Percentiles rank a stretch among this genome's conserved stretches.
Evolutionary conservation across 2,113 vertebrate species (phyloP).

Genomic region (Phrynocephalus versicolor): DNA sequence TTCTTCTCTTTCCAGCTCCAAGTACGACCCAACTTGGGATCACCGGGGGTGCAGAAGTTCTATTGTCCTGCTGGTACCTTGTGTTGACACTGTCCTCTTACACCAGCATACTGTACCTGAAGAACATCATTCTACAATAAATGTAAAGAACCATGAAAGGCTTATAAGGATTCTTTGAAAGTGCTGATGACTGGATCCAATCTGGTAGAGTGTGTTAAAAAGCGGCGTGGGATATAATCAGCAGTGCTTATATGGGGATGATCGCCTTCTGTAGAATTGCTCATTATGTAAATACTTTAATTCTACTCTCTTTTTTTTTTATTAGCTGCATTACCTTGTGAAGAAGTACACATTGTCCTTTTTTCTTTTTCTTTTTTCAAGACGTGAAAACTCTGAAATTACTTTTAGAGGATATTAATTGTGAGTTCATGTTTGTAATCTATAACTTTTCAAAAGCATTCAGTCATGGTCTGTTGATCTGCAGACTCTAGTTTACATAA

Average conservation of each 20-base stretch:
- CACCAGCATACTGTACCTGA: slow-evolving; percentile 93
- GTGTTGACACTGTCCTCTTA: slow-evolving; percentile 91
- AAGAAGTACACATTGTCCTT: slow-evolving; percentile 90
- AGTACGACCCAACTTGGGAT: slow-evolving; percentile 95
- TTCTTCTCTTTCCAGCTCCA: slow-evolving; percentile 85
- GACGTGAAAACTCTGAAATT: slow-evolving; percentile 83
- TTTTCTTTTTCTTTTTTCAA: slow-evolving; percentile 71
- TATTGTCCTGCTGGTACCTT: slow-evolving; percentile 93
- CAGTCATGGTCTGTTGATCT: slow-evolving; percentile 80
- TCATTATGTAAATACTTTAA: slow-evolving; percentile 97
- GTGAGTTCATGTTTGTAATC: slow-evolving; percentile 89
- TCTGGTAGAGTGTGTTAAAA: slow-evolving; percentile 91
- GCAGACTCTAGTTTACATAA: slow-evolving; percentile 84
- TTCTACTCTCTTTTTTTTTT: slow-evolving; percentile 82
- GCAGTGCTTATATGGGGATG: slow-evolving; percentile 85
- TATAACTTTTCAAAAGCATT: slow-evolving; percentile 85
- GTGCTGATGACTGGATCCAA: slow-evolving; percentile 91
- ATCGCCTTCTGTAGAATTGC: slow-evolving; percentile 86
- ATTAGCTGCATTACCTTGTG: slow-evolving; percentile 89
- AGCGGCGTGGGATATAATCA: slow-evolving; percentile 89
- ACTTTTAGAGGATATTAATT: slow-evolving; percentile 87
- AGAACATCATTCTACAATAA: slow-evolving; percentile 88
- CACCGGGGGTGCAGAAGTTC: slow-evolving; percentile 86
- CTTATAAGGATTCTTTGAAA: slow-evolving; percentile 90
- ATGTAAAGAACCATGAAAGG: slow-evolving; percentile 88